Conservation (phyloP, 2,888 invertebrate genomes). For the Drosophila kuntzei region DNA sequence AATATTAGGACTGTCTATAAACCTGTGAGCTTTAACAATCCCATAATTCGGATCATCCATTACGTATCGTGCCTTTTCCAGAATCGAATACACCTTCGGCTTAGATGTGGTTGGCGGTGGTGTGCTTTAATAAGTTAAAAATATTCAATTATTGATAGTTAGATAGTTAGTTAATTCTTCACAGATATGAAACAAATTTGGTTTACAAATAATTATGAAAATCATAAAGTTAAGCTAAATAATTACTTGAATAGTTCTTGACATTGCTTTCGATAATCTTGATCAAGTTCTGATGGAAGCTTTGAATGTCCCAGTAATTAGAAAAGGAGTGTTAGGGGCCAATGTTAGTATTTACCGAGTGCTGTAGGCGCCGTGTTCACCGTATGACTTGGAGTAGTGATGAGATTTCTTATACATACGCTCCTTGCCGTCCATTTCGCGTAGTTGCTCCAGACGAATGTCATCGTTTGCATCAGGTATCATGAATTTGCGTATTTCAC, state of each 20-base stretch:
- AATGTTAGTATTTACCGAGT: slow-evolving; percentile 71
- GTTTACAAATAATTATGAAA: not conserved
- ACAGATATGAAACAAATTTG: not conserved
- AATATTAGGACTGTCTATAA: not conserved
- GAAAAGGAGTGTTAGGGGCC: not conserved
- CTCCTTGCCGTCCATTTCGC: slow-evolving; percentile 84
- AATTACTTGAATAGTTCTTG: not conserved
- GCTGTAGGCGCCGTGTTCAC: slow-evolving; percentile 77
- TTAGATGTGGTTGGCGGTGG: slow-evolving; percentile 87
- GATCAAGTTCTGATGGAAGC: too few relatives aligned
- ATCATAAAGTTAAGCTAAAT: not conserved
- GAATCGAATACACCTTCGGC: slow-evolving; percentile 93
- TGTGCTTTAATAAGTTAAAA: slow-evolving; percentile 63
- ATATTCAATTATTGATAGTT: not conserved
- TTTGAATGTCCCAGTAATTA: not conserved
- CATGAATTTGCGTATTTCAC: slow-evolving; percentile 92
- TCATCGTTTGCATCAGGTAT: slow-evolving; percentile 89
- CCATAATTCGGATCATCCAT: slow-evolving; percentile 91
- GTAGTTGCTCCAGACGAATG: slow-evolving; percentile 83
- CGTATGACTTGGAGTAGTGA: slow-evolving; percentile 82
- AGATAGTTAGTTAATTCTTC: not conserved
- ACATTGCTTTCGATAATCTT: too few relatives aligned
- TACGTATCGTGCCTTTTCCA: slow-evolving; percentile 92
- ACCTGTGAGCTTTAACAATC: slow-evolving; percentile 85
- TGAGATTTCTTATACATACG: slow-evolving; percentile 83